Conservation (phyloP, 1,140 invertebrate species). For the Octopus sinensis region DNA sequence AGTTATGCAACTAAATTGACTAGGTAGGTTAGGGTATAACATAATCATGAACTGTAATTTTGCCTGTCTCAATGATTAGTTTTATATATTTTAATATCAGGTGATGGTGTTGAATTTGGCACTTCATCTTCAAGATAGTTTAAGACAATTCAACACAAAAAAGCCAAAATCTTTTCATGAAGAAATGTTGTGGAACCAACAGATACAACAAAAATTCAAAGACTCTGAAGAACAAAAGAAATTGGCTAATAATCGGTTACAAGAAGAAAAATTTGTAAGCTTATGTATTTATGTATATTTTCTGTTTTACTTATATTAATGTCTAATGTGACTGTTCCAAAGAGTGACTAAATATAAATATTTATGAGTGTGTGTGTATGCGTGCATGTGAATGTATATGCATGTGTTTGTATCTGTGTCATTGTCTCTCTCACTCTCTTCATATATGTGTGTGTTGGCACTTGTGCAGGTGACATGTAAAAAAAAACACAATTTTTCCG, state of each 20-base stretch:
- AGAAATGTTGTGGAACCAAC: conserved; percentile 72
- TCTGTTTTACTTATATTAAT: neutral
- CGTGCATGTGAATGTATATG: no score
- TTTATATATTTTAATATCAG: conserved; percentile 30
- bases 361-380: no score
- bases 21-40: no score
- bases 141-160: conserved; percentile 72
- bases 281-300: neutral
- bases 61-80: no score
- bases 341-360: no score
- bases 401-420: no score
- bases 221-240: conserved; percentile 58
- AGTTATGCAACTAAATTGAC: no score
- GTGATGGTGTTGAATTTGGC: conserved; percentile 73
- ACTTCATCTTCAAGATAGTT: conserved; percentile 68
- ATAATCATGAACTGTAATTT: no score
- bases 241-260: conserved; percentile 62
- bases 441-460: no score
- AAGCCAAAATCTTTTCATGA: conserved; percentile 76
- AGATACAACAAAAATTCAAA: conserved; percentile 61
- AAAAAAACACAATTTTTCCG: no score
- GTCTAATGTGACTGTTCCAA: neutral
- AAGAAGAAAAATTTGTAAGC: conserved; percentile 61
- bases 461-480: no score
- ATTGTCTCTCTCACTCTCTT: no score